Evolutionary conservation across 1,140 invertebrate genomes (phyloP), one percentile per base, ranked within the genome.

Genomic region (Octopus sinensis): DNA sequence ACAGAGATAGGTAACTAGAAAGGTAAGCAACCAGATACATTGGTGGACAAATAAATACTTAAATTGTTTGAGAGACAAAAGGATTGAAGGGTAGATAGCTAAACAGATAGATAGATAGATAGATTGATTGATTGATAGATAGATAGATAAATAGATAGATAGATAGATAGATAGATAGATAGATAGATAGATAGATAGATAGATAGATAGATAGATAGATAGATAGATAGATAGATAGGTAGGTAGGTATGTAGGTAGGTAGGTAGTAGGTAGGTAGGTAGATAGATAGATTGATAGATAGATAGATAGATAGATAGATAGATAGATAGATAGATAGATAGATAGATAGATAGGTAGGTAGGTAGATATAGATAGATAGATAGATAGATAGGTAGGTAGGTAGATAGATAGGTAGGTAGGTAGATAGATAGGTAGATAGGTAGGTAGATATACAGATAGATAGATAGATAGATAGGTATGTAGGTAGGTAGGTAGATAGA

Each of bases 301-400:
- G 56, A 62, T 62, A 62, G 56, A 62, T 62, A 62, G 56, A 62
- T 62, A 62, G 56, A 62, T 62, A 62, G 56, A 62, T 62, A 62
- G 56, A 62, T 62, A 62, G 56, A 6, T 62, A 17, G 56, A 62
- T 62, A 62, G 56, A 62, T 62, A 62, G 56, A 62, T 62, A 62
- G 56, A 62, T 62, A 62, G 56, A 62, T 62, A 62, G 56, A 9
- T 17, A 9, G 17, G 17, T 17, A n/a, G n/a, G n/a, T n/a, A n/a
- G n/a, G n/a, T n/a, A n/a, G n/a, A n/a, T n/a, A n/a, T n/a, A n/a
- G n/a, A 62, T 62, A n/a, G n/a, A n/a, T n/a, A n/a, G n/a, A n/a
- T n/a, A 62, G 56, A 17, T 62, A 6, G 17, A n/a, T 62, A 62
- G 56, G 17, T 62, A 9, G 56, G 17, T 17, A 62, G 17, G 56